Base-by-base conservation (phyloP, 1,140 invertebrate genomes). In the Drosophila kohkoa region DNA sequence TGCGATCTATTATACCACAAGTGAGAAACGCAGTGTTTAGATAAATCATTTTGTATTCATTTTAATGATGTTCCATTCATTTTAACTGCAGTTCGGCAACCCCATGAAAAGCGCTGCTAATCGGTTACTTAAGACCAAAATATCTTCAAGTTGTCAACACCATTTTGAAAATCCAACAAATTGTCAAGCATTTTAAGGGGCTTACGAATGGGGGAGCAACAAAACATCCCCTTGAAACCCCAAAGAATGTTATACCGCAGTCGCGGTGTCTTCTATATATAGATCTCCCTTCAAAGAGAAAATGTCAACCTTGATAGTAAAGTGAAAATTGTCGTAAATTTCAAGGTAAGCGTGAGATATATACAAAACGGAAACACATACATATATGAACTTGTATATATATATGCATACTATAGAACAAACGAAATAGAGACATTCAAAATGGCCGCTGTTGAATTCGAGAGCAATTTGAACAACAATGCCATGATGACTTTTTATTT, bases 271-370 rank as follows among this genome's bases (percentile, higher is more conserved):
- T 10, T 7, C 32, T 57, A 58, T 72, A 78, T 88, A 67, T 89
- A 67, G 71, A 63, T 57, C 52, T 62, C 32, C 62, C 49, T 64
- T 74, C 69, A 43, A 25, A 4, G 3, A 71, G 13, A 54, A 46
- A 79, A 57, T 74, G 52, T 58, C 49, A 68, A 66, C 45, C 64
- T 78, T 77, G 79, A 76, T 79, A 64, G 35, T 73, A 68, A 79
- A 82, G 49, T 57, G 58, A 79, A 86, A 73, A 70, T 51, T 62
- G 67, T 88, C 83, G 66, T 88, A 83, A 89, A 89, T 81, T 88
- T 83, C 73, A 83, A 89, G 80, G 83, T 87, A 70, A 80, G 38
- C 20, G 51, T 6, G 15, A 28, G 35, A 43, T 38, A 32, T 51
- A 35, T 16, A 35, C 25, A 58, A 15, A 38, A 66, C 8, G 30